Percentiles rank a stretch among this genome's conserved stretches.
These are phyloP conservation scores for Coturnix japonica DNA, from an alignment of 2,113 vertebrate genomes.

Conservation along the genomic window DNA sequence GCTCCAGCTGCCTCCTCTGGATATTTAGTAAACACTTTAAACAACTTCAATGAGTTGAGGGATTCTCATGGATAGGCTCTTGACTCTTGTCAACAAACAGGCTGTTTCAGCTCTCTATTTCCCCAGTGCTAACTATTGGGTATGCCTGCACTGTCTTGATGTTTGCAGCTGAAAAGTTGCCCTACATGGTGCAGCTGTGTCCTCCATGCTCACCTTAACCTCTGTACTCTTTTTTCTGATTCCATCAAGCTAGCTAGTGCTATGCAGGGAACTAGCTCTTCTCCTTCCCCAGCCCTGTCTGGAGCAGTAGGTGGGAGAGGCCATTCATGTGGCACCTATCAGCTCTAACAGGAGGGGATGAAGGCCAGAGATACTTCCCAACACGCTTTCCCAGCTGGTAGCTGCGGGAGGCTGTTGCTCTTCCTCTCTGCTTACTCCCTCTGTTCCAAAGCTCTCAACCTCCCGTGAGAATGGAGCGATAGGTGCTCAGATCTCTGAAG, in stretches of 20 bases:
- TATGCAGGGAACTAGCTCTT: accelerated
- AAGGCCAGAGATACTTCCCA: neutral
- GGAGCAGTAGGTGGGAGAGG: neutral
- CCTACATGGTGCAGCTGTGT: neutral
- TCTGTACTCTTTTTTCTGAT: neutral
- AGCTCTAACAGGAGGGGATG: neutral
- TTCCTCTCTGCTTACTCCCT: neutral
- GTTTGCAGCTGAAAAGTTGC: neutral
- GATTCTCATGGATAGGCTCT: neutral
- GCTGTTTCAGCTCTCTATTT: neutral
- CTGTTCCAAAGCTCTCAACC: neutral
- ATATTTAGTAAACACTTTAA: neutral
- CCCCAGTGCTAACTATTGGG: accelerated
- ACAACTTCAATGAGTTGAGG: neutral
- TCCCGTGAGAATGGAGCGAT: neutral
- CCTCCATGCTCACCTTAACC: neutral
- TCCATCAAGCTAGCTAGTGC: neutral
- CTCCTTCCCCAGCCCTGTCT: neutral
- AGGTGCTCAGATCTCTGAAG: neutral
- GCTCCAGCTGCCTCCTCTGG: neutral
- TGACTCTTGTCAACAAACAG: neutral
- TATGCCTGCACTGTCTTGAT: neutral
- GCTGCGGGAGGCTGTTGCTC: neutral
- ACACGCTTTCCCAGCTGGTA: neutral
- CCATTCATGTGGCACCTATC: neutral